Base-by-base conservation (phyloP, 1,140 invertebrate genomes). In the Aphaenogaster ashmeadi region DNA sequence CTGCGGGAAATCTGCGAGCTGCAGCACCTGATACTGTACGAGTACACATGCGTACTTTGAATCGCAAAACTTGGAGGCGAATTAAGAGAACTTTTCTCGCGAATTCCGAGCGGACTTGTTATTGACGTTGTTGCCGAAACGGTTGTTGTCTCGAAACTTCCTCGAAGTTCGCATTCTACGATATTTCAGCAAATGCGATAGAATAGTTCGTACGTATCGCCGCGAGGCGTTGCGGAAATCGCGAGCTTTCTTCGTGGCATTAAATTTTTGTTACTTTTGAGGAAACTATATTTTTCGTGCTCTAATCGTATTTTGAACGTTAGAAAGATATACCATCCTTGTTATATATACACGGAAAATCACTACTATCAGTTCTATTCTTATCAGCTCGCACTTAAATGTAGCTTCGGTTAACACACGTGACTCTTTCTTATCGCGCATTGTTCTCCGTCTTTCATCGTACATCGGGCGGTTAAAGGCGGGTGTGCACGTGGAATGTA, bases 81-180 rank as follows among this genome's bases (percentile, higher is more conserved):
- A 75, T 84, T 84, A 84, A 75, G 33, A 15, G 21, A 67, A n/a
- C 44, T 38, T 33, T 50, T 64, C 36, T 47, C 21, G 27, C 62
- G 62, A 62, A 84, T 75, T 60, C 18, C 21, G 27, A 1, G 66
- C 11, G 38, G 3, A 62, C 41, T 60, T 60, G 80, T 84, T 75
- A 75, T 83, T 72, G 33, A 38, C 79, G 52, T 72, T 83, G 67
- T 47, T 64, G 80, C 62, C 44, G 69, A 84, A 60, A 83, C 54
- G 27, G 27, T 41, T 69, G 60, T 74, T 74, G 54, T 60, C 38
- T 75, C 13, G 69, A 75, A 75, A 74, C 41, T 84, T 50, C 4
- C 54, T 13, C 8, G 54, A 50, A 75, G 41, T 72, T 83, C 13
- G 50, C 36, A 18, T 36, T 52, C 18, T 27, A 38, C 38, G 11